Base-by-base conservation (phyloP, 2,888 invertebrate genomes). In the Andrena camellia region DNA sequence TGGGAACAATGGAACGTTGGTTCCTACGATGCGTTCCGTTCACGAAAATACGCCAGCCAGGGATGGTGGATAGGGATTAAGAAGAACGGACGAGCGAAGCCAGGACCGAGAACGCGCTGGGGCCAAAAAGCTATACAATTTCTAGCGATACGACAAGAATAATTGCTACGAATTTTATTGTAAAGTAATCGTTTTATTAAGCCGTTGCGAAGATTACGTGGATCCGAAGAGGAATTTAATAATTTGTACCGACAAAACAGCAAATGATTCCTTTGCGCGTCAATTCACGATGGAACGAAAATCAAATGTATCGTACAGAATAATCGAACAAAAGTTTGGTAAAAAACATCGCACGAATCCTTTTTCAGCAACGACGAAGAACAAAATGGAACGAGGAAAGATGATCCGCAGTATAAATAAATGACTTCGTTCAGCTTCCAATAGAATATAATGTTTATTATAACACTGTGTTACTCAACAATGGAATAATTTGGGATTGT, bases 31-130 rank as follows among this genome's bases (percentile, higher is more conserved):
- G 95, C 95, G 2, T 96, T 96, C 88, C 92, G 96, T 84, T 95
- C 95, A 6, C 94, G 94, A 87, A 95, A 95, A 88, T 95, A 95
- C 85, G 95, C 95, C 0, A 95, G 95, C 85, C 90, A 94, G 13
- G 95, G 95, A 17, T 96, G 96, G 96, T 96, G 95, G 92, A 93
- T 96, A 54, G 96, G 95, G 1, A 94, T 96, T 63, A 96, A 96
- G 86, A 95, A 95, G 87, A 95, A 95, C n/a, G 96, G 96, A 31
- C 95, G 95, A 87, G 94, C 95, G 29, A 96, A 96, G 90, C 94
- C 94, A 8, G 96, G 96, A 0, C 92, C 94, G 13, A 95, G 95
- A 89, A 96, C 96, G 1, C 94, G 91, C 48, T 95, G 94, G 92
- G 95, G 95, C 31, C 96, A 96, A 88, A 96, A 95, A 89, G 95